Percentiles rank a stretch among this genome's conserved stretches.
phyloP scores from a whole-genome alignment of 2,113 vertebrate species.

The Amphilophus citrinellus region DNA sequence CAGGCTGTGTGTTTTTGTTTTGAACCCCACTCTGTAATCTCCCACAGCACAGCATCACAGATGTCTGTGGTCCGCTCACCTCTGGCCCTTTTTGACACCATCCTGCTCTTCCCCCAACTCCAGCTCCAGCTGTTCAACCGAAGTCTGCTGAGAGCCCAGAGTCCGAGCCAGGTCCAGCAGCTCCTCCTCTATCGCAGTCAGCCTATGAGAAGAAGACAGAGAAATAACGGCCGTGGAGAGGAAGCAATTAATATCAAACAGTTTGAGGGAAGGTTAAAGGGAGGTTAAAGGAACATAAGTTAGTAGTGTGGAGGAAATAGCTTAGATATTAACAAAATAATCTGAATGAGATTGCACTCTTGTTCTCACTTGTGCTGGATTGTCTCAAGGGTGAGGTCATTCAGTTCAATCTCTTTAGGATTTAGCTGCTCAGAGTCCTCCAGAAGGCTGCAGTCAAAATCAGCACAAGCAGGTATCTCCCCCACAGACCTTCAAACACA shows the following conservation, averaged over 20 bases:
- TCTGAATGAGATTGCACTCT: neutral
- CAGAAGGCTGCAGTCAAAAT: conserved; percentile 89
- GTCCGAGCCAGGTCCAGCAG: conserved; percentile 74
- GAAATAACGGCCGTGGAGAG: neutral
- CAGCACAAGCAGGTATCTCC: conserved; percentile 80
- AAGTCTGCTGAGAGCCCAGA: conserved; percentile 80
- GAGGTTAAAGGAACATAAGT: neutral
- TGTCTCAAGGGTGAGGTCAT: conserved; percentile 90
- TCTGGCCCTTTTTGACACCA: conserved; percentile 73
- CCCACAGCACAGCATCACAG: conserved; percentile 4
- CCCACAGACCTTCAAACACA: conserved; percentile 79
- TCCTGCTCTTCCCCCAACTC: conserved; percentile 83
- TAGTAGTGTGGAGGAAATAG: neutral
- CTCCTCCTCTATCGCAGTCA: conserved; percentile 87
- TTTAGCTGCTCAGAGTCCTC: conserved; percentile 86
- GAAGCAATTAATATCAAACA: conserved; percentile 3
- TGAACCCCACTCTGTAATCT: neutral
- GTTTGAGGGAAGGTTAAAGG: neutral
- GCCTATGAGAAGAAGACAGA: conserved; percentile 54
- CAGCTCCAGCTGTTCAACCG: conserved; percentile 81
- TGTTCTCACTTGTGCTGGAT: conserved; percentile 89
- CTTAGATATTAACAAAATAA: conserved; percentile 2
- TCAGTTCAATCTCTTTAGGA: conserved; percentile 87
- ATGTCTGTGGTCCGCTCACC: conserved; percentile 64
- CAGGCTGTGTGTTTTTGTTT: neutral